phyloP scores from a whole-genome alignment of 2,888 invertebrate genomes.

The Cephus runcator region DNA sequence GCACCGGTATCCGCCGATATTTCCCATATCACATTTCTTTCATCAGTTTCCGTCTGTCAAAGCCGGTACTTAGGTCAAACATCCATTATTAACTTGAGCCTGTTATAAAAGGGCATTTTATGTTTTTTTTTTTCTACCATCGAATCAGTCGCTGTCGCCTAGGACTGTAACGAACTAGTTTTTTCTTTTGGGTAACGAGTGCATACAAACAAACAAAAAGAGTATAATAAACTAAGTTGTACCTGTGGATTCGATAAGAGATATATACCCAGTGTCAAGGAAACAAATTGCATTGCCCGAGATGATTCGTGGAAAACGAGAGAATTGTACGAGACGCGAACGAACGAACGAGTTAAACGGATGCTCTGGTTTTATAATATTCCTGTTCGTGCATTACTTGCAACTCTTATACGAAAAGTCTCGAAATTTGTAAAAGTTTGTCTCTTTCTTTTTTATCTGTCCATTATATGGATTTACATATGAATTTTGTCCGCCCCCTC shows the following conservation, averaged over 20 bases:
- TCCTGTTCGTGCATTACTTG: constrained; percentile 24
- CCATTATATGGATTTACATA: constrained; percentile 1
- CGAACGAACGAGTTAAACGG: constrained; percentile 25
- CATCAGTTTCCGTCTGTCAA: neutral
- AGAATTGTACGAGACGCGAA: constrained; percentile 21
- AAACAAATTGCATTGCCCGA: constrained; percentile 3
- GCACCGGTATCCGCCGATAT: neutral
- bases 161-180: constrained; percentile 19
- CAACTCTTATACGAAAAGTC: constrained; percentile 14
- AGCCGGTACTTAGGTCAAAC: neutral
- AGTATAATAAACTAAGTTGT: constrained; percentile 11
- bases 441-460: neutral
- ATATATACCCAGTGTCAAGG: constrained; percentile 19
- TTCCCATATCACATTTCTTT: neutral
- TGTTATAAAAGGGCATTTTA: neutral
- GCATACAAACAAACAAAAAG: neutral
- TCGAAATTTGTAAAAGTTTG: constrained; percentile 11
- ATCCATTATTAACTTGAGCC: neutral
- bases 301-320: constrained; percentile 17
- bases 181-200: constrained; percentile 12
- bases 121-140: constrained; percentile 4
- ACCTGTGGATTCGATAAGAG: constrained; percentile 23
- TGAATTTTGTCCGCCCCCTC: constrained; percentile 24
- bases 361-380: constrained; percentile 22
- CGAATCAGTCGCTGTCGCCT: constrained; percentile 12